Evolutionary conservation across 1,140 invertebrate species (phyloP), one percentile per base, ranked within the genome.

Genomic region (Bombus pascuorum): DNA sequence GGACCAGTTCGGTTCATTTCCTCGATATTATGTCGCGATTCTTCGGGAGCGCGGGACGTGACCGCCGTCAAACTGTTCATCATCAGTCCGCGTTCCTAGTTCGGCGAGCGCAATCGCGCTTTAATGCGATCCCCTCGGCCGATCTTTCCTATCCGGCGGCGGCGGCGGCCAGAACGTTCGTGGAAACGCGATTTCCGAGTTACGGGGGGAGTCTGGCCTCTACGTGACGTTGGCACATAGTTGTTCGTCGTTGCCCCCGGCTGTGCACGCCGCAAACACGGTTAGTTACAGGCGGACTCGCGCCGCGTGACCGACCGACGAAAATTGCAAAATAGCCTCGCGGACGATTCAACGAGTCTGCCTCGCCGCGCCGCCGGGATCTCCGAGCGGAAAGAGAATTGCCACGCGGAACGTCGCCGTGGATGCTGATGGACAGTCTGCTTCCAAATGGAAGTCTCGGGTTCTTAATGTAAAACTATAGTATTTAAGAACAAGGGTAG

Each of bases 211-310:
- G 57, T n/a, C 62, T 32, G 57, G 75, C 83, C 66, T 81, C 73
- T 91, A 90, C 87, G 90, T 91, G 91, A 91, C 86, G 84, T 87
- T 87, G 89, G 84, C 88, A 90, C 90, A 82, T 91, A 91, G 89
- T 88, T 87, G 85, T 83, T 73, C 66, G 74, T 85, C 83, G 87
- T 83, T 86, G 85, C 78, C 75, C 68, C 81, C 85, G 81, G 85
- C 87, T 74, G 83, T 83, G 57, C 83, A 84, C 77, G 82, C 85
- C 81, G 87, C 86, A 88, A 90, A 91, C 85, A 91, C 91, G 89
- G 89, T 92, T 91, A 91, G 90, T 91, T 91, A 91, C 91, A 88
- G 89, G 81, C 77, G 68, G 85, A 78, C 83, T 88, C 86, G 89
- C 86, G 79, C 86, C 87, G 83, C 91, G 86, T 92, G 91, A 92